Percentiles rank a stretch among this genome's conserved stretches.
Conservation (phyloP, 2,113 vertebrate genomes). For the Odocoileus hemionus region DNA sequence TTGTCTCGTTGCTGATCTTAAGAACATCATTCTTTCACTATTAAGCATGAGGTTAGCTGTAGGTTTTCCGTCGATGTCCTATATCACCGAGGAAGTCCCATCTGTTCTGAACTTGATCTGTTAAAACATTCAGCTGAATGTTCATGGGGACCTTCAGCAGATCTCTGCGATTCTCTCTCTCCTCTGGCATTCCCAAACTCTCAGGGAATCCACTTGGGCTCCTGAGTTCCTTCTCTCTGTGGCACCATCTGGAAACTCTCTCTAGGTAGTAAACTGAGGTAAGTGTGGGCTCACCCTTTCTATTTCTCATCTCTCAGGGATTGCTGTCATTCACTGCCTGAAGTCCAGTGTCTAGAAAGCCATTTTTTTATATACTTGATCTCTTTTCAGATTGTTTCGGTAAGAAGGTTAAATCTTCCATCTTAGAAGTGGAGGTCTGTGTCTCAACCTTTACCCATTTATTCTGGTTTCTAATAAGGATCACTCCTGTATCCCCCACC, state of each 20-base stretch:
- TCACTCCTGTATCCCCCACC: background rate
- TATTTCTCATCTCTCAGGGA: background rate
- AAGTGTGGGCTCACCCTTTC: background rate
- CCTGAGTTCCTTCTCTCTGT: background rate
- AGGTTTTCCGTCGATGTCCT: background rate
- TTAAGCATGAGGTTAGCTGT: background rate
- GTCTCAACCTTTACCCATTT: background rate
- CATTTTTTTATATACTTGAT: background rate
- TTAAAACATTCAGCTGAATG: background rate
- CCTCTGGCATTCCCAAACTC: background rate
- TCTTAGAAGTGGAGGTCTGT: background rate
- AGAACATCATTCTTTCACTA: background rate
- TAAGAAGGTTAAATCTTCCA: background rate
- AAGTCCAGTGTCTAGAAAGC: background rate
- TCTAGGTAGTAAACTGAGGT: background rate
- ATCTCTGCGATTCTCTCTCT: background rate
- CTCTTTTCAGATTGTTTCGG: background rate
- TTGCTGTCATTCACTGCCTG: background rate
- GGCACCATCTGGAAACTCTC: background rate
- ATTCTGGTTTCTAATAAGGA: background rate
- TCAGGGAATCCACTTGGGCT: background rate
- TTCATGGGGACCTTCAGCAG: background rate
- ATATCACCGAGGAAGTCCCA: background rate
- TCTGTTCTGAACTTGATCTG: background rate
- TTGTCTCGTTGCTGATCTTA: background rate